Evolutionary conservation across 2,888 invertebrate species (phyloP), one percentile per base, ranked within the genome.

Genomic region (Megalurothrips usitatus): DNA sequence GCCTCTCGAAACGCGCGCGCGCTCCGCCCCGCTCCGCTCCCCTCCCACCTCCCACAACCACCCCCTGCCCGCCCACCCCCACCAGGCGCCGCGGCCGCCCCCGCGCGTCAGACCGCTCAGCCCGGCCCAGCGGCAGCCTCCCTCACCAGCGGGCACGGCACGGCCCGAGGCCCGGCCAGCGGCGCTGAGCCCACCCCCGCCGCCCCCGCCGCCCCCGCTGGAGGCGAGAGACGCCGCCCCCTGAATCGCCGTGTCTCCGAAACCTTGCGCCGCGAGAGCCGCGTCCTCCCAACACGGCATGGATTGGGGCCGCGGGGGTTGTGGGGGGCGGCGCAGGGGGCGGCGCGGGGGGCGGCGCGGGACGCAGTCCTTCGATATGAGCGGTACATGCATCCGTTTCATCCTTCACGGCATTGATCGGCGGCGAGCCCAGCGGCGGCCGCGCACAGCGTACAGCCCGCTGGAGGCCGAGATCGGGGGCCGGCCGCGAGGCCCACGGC

Each of bases 351-450:
- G 68, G 23, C 10, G 52, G 14, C 4, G 52, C 52, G 52, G 52
- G 10, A 52, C 12, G 10, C 2, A 58, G 58, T 58, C 68, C 68
- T 26, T 23, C 68, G 68, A 75, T 75, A 75, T 75, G 26, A 58
- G 58, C 58, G 58, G 58, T 6, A 58, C 68, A 75, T 75, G 68
- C 68, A 75, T 75, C 68, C 68, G 23, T 58, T 10, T 17, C 58
- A 58, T 58, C 58, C 58, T 58, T 58, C 14, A n/a, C 58, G 17
- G 58, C 68, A 75, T 75, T 75, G 68, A 75, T 75, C 68, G 23
- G 23, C 68, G 23, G n/a, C 3, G 68, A 68, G 23, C 68, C 68
- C 23, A 68, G 23, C 23, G 4, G 52, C 52, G 10, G 52, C 52
- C 10, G 49, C 49, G 49, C 49, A 43, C 34, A 43, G 34, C 34